Conservation (phyloP, 2,113 vertebrate species). For the Potamarius usumacintae region DNA sequence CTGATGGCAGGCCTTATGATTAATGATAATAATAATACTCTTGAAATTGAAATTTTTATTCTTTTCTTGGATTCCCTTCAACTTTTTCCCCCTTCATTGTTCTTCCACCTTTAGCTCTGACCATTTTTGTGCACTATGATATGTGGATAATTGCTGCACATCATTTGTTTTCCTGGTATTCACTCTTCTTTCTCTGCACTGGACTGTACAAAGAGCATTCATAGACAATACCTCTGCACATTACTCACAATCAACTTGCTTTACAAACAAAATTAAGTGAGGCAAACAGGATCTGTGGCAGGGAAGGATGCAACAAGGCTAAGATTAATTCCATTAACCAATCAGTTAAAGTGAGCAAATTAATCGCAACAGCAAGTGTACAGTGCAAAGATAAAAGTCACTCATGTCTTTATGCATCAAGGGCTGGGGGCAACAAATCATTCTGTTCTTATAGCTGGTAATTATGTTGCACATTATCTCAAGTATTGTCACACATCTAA, state of each 20-base stretch:
- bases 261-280: slow-evolving; percentile 37
- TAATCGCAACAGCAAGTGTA: slow-evolving; percentile 20
- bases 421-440: not conserved
- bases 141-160: slow-evolving; percentile 80
- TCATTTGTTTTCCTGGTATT: slow-evolving; percentile 50
- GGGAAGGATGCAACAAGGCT: slow-evolving; percentile 22
- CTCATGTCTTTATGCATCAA: not conserved
- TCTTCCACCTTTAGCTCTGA: slow-evolving; percentile 55
- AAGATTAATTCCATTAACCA: slow-evolving; percentile 41
- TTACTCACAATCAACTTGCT: slow-evolving; percentile 54
- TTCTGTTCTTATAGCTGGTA: not conserved
- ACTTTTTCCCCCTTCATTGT: slow-evolving; percentile 67
- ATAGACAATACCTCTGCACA: slow-evolving; percentile 46
- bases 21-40: slow-evolving; percentile 99
- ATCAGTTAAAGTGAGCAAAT: slow-evolving; percentile 28
- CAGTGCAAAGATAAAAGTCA: not conserved
- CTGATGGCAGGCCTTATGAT: slow-evolving; percentile 93
- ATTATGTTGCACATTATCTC: slow-evolving; percentile 25
- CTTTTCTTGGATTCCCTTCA: slow-evolving; percentile 62
- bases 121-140: slow-evolving; percentile 84
- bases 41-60: slow-evolving; percentile 98
- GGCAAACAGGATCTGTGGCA: slow-evolving; percentile 33
- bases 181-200: slow-evolving; percentile 52
- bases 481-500: slow-evolving; percentile 32
- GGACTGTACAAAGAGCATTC: slow-evolving; percentile 34